These are phyloP conservation scores for Rhombomys opimus DNA, from an alignment of 2,113 vertebrate genomes.

Conservation along the genomic window DNA sequence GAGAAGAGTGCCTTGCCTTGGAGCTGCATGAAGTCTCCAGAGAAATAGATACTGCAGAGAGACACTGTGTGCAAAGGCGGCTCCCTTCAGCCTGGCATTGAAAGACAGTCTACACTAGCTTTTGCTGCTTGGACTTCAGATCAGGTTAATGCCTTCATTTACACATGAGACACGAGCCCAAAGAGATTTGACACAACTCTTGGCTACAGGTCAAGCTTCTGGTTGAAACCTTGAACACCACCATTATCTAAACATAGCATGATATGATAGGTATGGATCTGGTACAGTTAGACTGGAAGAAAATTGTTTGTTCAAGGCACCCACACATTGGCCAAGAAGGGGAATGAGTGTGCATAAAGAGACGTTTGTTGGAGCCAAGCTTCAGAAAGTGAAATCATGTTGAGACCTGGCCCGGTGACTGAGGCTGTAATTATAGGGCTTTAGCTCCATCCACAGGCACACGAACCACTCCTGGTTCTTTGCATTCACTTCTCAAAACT, in stretches of 20 bases:
- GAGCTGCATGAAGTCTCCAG: neutral
- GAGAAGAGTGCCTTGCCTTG: accelerated
- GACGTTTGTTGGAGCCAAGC: neutral
- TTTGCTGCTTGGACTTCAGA: neutral
- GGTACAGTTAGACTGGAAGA: neutral
- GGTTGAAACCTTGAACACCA: neutral
- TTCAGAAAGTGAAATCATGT: neutral
- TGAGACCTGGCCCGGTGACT: neutral
- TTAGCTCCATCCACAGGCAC: neutral
- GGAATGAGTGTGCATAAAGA: neutral
- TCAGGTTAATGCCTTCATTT: neutral
- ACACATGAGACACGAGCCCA: neutral
- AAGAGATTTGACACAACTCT: neutral
- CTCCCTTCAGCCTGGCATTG: neutral
- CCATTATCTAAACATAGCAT: neutral
- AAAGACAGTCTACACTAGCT: slow-evolving; percentile 1
- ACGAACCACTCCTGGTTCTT: neutral
- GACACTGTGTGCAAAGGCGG: neutral
- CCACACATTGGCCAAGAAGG: neutral
- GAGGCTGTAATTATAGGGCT: neutral
- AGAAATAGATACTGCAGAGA: neutral
- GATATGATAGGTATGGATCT: neutral
- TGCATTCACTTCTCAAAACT: slow-evolving; percentile 10
- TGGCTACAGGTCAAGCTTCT: neutral
- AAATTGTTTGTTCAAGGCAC: neutral